Evolutionary conservation across 2,797 vertebrate species (phyloP), one percentile per base, ranked within the genome.

Genomic region (Margarornis squamiger): DNA sequence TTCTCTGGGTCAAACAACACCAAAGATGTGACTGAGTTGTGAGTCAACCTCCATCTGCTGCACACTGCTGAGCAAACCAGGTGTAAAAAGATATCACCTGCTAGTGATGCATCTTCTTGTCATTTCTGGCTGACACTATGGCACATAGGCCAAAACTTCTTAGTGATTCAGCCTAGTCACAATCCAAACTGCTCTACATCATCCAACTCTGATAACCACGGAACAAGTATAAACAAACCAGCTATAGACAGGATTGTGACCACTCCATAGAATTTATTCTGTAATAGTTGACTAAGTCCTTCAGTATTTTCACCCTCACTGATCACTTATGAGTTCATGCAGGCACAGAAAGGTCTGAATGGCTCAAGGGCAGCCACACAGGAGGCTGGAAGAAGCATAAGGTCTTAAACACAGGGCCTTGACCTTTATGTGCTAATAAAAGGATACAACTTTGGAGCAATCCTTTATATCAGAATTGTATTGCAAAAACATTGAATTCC

Each of bases 11-110:
- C 52, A 68, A 59, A n/a, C 19, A 57, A 17, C 27, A 43, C 6
- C 41, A 20, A 16, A 62, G 36, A 4, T 26, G 29, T 38, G 45
- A 19, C 49, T 0, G 0, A 29, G 21, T 2, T 58, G 32, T 45
- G 22, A 14, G 18, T 48, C 74, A 73, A 7, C 10, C 12, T 34
- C 34, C 0, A 0, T 17, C 12, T 34, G 4, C 59, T 59, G 36
- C 57, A 71, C 52, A 26, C 7, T 59, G 45, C 32, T 67, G 52
- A 34, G 38, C 2, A 10, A 90, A 57, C 15, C 14, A 14, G 14
- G 7, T 16, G 9, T 49, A 48, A 72, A 73, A 46, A 65, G 13
- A 12, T 23, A 8, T 70, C 30, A 43, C 12, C 18, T 49, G 45
- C 34, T 34, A 17, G 21, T 32, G 61, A 36, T 3, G 9, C 18